These are phyloP conservation scores for Caenorhabditis doughertyi DNA, from an alignment of 2,888 invertebrate genomes.

Conservation along the genomic window DNA sequence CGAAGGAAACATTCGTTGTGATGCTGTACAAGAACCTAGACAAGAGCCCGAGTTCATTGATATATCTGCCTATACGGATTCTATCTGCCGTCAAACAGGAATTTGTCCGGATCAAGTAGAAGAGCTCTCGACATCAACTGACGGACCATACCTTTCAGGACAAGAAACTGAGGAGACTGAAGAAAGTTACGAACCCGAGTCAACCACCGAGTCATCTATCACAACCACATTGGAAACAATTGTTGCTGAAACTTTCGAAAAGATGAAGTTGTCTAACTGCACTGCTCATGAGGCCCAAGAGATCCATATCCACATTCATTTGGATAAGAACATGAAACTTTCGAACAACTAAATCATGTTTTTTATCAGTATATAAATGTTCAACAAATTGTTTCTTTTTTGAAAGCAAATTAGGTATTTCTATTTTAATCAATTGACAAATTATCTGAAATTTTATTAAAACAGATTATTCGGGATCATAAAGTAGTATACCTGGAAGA, in stretches of 20 bases:
- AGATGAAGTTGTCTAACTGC: slow-evolving; percentile 17
- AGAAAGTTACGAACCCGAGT: background rate
- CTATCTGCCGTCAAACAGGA: slow-evolving; percentile 30
- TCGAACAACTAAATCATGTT: background rate
- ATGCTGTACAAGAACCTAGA: background rate
- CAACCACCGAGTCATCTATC: background rate
- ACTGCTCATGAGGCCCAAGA: background rate
- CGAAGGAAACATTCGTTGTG: slow-evolving; percentile 32
- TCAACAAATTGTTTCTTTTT: slow-evolving; percentile 5
- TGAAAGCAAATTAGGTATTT: no score
- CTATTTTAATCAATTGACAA: no score
- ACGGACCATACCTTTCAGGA: background rate
- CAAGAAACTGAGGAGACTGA: background rate
- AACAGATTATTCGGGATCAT: no score
- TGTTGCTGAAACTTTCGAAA: slow-evolving; percentile 34
- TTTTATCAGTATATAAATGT: background rate
- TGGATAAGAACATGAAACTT: background rate
- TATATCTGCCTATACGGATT: background rate
- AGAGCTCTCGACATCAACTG: background rate
- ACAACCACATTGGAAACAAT: slow-evolving; percentile 5
- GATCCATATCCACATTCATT: slow-evolving; percentile 30
- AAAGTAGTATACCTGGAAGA: no score
- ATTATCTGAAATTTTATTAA: no score
- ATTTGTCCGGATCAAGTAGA: slow-evolving; percentile 1
- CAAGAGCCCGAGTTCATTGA: slow-evolving; percentile 29